phyloP scores from a whole-genome alignment of 2,113 vertebrate genomes.

The Telmatochromis sp. region DNA sequence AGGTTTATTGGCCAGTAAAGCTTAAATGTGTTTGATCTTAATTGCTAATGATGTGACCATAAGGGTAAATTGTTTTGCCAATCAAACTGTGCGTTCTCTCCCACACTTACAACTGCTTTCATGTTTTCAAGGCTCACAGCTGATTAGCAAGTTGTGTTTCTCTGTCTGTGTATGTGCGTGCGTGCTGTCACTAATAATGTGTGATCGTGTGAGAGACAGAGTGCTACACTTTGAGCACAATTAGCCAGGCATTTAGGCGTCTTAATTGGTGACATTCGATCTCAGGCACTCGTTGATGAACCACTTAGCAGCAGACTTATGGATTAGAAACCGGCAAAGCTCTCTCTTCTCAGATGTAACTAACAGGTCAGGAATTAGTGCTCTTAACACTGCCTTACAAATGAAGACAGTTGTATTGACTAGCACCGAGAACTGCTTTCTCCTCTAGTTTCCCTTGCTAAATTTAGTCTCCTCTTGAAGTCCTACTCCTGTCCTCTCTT shows the following conservation, averaged over 20 bases:
- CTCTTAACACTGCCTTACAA: slow-evolving; percentile 59
- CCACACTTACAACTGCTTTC: slow-evolving; percentile 23
- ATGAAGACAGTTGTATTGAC: slow-evolving; percentile 65
- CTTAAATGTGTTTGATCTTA: slow-evolving; percentile 41
- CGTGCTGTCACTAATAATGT: slow-evolving; percentile 39
- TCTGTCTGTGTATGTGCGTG: neutral
- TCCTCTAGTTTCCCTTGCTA: neutral
- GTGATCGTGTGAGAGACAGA: slow-evolving; percentile 54
- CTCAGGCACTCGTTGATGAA: slow-evolving; percentile 63
- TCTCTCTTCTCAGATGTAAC: slow-evolving; percentile 67
- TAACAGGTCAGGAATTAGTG: slow-evolving; percentile 72
- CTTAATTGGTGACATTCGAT: slow-evolving; percentile 79
- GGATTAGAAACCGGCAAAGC: slow-evolving; percentile 65
- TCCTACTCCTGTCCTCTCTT: neutral
- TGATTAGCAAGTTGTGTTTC: slow-evolving; percentile 30
- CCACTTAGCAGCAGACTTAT: slow-evolving; percentile 72
- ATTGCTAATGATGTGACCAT: slow-evolving; percentile 31
- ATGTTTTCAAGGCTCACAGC: slow-evolving; percentile 17
- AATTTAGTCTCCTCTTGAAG: neutral
- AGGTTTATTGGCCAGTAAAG: slow-evolving; percentile 12
- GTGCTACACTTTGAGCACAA: slow-evolving; percentile 68
- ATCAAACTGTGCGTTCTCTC: slow-evolving; percentile 35
- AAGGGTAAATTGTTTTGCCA: slow-evolving; percentile 57
- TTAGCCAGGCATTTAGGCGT: slow-evolving; percentile 74
- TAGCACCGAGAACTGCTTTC: slow-evolving; percentile 6